Conservation (phyloP, 2,888 invertebrate species). For the Drosophila melanocephala region DNA sequence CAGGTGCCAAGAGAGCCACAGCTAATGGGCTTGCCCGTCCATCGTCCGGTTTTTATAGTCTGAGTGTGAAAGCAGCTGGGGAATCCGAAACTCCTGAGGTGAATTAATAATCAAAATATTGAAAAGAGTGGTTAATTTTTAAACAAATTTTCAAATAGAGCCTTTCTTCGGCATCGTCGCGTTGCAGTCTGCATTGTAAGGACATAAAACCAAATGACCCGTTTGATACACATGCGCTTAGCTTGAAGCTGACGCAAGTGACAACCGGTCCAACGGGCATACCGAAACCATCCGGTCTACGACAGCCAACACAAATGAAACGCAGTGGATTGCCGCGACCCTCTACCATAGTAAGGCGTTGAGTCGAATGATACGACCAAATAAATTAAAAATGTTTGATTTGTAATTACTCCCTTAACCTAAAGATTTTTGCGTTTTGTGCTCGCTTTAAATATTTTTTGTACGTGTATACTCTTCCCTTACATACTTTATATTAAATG, state of each 20-base stretch:
- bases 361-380: conserved; percentile 30
- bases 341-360: conserved; percentile 81
- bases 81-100: conserved; percentile 79
- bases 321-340: conserved; percentile 85
- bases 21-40: conserved; percentile 82
- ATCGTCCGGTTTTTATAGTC: conserved; percentile 85
- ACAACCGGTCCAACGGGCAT: conserved; percentile 81
- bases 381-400: not conserved
- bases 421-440: conserved; percentile 14
- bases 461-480: conserved; percentile 3
- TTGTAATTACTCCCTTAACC: not conserved
- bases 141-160: conserved; percentile 67
- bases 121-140: not conserved
- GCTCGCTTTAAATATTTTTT: conserved; percentile 10
- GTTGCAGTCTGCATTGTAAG: conserved; percentile 79
- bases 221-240: conserved; percentile 51
- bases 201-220: conserved; percentile 43
- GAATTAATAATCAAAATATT: not conserved
- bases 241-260: conserved; percentile 73
- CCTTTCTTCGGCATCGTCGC: conserved; percentile 84
- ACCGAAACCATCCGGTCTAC: conserved; percentile 84
- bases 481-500: conserved; percentile 5
- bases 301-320: conserved; percentile 82
- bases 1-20: conserved; percentile 69
- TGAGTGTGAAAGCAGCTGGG: conserved; percentile 62